These are phyloP conservation scores for Murina feae DNA, from an alignment of 2,113 vertebrate species.

Conservation along the genomic window DNA sequence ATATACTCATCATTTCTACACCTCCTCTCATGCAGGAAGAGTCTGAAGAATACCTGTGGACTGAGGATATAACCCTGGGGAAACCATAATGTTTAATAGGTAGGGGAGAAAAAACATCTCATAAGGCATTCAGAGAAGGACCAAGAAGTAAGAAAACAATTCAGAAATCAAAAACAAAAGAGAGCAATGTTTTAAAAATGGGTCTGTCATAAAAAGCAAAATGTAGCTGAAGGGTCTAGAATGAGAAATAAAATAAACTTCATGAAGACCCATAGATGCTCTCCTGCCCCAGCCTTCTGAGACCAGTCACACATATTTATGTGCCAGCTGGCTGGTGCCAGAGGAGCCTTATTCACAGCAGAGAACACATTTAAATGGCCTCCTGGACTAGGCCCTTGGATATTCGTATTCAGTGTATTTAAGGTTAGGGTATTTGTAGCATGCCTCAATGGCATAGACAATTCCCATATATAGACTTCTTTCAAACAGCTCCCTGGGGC, in stretches of 20 bases:
- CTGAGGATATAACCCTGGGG: neutral
- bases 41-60: neutral
- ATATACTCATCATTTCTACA: neutral
- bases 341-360: neutral
- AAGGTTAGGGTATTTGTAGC: neutral
- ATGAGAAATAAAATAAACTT: neutral
- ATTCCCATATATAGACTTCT: neutral
- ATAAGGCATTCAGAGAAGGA: neutral
- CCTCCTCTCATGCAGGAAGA: neutral
- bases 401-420: neutral
- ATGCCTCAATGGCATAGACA: neutral
- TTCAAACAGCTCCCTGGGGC: neutral
- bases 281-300: neutral
- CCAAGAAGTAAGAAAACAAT: neutral
- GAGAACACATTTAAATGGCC: neutral
- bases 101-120: neutral
- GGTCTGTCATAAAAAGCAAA: neutral
- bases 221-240: neutral
- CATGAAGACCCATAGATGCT: neutral
- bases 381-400: rapidly evolving
- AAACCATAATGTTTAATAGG: neutral
- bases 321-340: neutral
- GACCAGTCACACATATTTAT: neutral
- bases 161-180: neutral
- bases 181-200: neutral